Percentiles rank a stretch among this genome's conserved stretches.
These are phyloP conservation scores for Diadema setosum DNA, from an alignment of 35 echinoderm and acorn worm genomes.

Conservation along the genomic window DNA sequence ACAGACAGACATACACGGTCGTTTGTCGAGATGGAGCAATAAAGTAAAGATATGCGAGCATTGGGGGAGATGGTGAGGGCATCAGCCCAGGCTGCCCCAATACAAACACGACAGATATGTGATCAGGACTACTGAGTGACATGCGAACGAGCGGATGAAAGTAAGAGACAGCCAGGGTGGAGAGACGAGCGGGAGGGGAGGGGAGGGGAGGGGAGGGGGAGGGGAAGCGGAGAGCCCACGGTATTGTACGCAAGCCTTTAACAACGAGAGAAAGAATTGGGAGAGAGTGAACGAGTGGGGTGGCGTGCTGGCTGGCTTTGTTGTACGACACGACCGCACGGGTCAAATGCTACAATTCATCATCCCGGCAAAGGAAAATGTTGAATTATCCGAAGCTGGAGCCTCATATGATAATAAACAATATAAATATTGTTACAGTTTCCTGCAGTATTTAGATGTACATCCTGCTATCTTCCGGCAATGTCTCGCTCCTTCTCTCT, in stretches of 20 bases:
- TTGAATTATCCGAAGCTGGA: conserved; percentile 4
- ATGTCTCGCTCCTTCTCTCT: too few relatives aligned
- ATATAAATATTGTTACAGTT: conserved; percentile 27
- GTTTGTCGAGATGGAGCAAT: not conserved
- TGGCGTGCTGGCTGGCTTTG: not conserved
- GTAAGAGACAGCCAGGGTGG: too few relatives aligned
- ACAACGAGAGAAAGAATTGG: too few relatives aligned
- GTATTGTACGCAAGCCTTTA: too few relatives aligned
- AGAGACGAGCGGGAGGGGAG: not conserved
- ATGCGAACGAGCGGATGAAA: not conserved
- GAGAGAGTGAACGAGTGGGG: too few relatives aligned
- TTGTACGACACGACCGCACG: not conserved
- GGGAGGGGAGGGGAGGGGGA: too few relatives aligned
- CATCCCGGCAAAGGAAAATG: not conserved
- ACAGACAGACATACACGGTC: too few relatives aligned
- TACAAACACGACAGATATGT: conserved; percentile 16
- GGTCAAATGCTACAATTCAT: conserved; percentile 24
- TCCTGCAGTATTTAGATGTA: too few relatives aligned
- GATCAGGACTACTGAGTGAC: conserved; percentile 14
- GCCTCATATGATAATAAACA: conserved; percentile 22
- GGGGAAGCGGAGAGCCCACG: not conserved
- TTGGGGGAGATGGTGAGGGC: not conserved
- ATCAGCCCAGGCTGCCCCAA: not conserved
- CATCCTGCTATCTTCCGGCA: too few relatives aligned
- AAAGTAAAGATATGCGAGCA: not conserved